Evolutionary conservation across 1,140 invertebrate species (phyloP).

Genomic region (Wasmannia auropunctata): DNA sequence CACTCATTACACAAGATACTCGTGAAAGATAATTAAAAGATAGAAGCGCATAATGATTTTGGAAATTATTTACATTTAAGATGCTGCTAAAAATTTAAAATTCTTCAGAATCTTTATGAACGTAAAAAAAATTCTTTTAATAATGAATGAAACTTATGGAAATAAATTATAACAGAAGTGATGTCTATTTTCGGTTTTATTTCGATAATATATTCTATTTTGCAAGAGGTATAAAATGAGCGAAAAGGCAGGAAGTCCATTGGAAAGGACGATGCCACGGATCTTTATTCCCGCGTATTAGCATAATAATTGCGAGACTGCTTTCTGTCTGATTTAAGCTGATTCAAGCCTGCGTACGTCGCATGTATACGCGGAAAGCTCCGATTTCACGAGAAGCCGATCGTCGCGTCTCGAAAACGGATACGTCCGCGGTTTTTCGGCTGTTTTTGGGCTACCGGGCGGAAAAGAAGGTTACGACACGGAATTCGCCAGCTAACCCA

Average conservation of each 20-base stretch:
- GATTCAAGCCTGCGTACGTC: constrained; percentile 21
- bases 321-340: constrained; percentile 11
- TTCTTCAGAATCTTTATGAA: neutral
- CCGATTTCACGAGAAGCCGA: constrained; percentile 26
- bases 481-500: constrained; percentile 80
- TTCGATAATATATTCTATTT: constrained; percentile 22
- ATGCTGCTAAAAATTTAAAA: neutral
- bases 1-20: neutral
- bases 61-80: neutral
- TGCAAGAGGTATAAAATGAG: neutral
- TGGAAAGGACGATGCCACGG: constrained; percentile 16
- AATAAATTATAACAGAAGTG: neutral
- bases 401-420: constrained; percentile 55
- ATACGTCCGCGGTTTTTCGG: constrained; percentile 71
- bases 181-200: neutral
- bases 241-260: neutral
- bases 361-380: neutral
- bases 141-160: neutral
- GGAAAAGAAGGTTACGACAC: constrained; percentile 70
- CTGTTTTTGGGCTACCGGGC: constrained; percentile 62
- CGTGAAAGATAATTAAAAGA: neutral
- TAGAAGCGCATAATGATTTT: neutral
- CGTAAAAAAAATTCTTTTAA: neutral
- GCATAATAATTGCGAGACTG: constrained; percentile 81
- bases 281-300: constrained; percentile 77